Evolutionary conservation across 1,140 invertebrate genomes (phyloP).

Genomic region (Drosophila insularis): DNA sequence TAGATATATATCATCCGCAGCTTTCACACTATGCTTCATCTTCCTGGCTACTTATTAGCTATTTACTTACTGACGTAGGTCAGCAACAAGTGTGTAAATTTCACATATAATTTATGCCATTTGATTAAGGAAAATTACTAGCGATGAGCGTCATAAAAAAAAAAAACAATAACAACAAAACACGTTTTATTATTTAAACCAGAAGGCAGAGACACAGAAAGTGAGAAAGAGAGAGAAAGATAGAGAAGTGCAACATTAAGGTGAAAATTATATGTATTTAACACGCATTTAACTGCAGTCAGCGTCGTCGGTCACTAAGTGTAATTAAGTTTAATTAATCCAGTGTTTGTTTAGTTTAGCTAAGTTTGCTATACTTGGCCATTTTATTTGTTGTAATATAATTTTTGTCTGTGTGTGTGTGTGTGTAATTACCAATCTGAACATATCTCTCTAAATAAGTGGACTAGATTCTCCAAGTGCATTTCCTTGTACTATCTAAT

Average conservation of each 20-base stretch:
- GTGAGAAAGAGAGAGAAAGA: background rate
- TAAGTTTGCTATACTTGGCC: background rate
- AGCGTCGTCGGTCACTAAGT: constrained; percentile 20
- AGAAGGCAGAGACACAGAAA: background rate
- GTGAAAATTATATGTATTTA: constrained; percentile 60
- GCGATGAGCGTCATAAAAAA: constrained; percentile 33
- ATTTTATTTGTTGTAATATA: no score
- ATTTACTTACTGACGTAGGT: constrained; percentile 51
- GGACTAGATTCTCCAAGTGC: constrained; percentile 31
- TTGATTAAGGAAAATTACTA: constrained; percentile 72
- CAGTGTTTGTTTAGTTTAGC: constrained; percentile 18
- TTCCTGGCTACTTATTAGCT: constrained; percentile 2
- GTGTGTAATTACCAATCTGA: background rate
- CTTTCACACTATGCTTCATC: background rate
- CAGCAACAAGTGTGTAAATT: constrained; percentile 52
- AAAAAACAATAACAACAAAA: constrained; percentile 28
- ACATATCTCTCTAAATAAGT: constrained; percentile 11
- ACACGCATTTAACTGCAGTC: constrained; percentile 44
- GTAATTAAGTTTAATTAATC: constrained; percentile 68
- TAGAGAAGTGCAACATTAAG: constrained; percentile 45
- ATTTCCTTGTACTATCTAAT: constrained; percentile 43
- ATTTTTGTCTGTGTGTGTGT: background rate
- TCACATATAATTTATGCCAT: constrained; percentile 52
- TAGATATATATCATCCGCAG: background rate
- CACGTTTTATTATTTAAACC: constrained; percentile 60